Evolutionary conservation across 2,888 invertebrate species (phyloP), one percentile per base, ranked within the genome.

Genomic region (Morinoia aosen): DNA sequence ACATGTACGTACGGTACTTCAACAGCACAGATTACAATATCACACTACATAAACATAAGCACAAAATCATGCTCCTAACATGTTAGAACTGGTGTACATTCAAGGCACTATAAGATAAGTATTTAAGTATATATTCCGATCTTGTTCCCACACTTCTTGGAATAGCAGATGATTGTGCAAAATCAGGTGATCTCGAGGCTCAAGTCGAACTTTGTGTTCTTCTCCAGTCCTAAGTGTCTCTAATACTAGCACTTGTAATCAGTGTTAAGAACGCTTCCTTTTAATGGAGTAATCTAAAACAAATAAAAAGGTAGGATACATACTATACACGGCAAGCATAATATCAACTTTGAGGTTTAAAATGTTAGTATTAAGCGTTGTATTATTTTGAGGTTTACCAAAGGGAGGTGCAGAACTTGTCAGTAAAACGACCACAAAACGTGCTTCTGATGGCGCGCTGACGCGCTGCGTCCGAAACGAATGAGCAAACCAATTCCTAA

Each of bases 401-500:
- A 76, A 76, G 76, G 76, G 76, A 76, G 8, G 76, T 25, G 76
- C 76, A 76, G 76, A 76, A 76, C 76, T 76, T 19, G 76, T 76
- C 76, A 76, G 76, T 76, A 19, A 76, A 10, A 76, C 76, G 76
- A 76, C 76, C 25, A 76, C 16, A 76, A 33, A 76, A 76, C 76
- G 76, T 76, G 25, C 76, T 76, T 76, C 76, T 76, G 76, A 76
- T 76, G 76, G 76, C 76, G 76, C 76, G 76, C 76, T 76, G 76
- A 76, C 76, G 76, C 76, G 25, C 76, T 16, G 76, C 16, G 33
- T 33, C 25, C 33, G 76, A 76, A 33, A 76, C 76, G 10, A 25
- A 19, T 5, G 48, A 48, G 5, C 48, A 48, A 48, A 48, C 48
- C 48, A 48, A 48, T 48, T 48, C 48, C 48, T 48, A 48, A 48